Evolutionary conservation across 2,888 invertebrate genomes (phyloP).

Genomic region (Agrochola macilenta): DNA sequence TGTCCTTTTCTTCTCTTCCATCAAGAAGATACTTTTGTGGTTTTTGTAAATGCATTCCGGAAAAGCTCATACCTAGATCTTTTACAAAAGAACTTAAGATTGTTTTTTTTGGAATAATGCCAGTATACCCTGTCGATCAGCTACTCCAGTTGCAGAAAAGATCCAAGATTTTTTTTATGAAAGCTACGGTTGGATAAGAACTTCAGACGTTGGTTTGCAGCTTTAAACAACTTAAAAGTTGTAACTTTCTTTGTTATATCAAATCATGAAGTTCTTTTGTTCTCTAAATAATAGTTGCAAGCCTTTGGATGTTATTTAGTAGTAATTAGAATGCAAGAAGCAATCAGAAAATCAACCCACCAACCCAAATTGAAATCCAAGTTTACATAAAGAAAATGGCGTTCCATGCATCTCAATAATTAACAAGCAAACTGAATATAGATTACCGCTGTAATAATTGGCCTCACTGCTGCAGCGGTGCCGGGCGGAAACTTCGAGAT

Average conservation of each 20-base stretch:
- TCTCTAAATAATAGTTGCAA: neutral
- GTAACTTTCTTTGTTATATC: neutral
- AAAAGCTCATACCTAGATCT: neutral
- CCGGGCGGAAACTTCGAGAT: constrained; percentile 24
- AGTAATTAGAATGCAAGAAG: constrained; percentile 7
- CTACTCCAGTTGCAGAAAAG: neutral
- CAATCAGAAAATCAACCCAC: neutral
- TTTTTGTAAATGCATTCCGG: neutral
- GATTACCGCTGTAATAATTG: constrained; percentile 43
- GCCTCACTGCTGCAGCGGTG: constrained; percentile 42
- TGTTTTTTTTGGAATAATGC: constrained; percentile 1
- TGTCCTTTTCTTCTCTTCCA: neutral
- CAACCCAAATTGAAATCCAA: neutral
- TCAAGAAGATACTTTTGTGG: neutral
- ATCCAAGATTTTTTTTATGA: neutral
- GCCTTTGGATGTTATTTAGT: neutral
- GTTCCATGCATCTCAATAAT: constrained; percentile 3
- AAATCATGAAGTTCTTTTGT: neutral
- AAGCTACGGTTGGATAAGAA: constrained; percentile 24
- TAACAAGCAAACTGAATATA: constrained; percentile 36
- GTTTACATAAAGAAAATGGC: constrained; percentile 7
- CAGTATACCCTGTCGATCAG: neutral
- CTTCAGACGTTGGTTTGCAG: neutral
- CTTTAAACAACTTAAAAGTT: neutral
- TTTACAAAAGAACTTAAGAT: neutral